Evolutionary conservation across 1,140 invertebrate species (phyloP), one percentile per base, ranked within the genome.

Genomic region (Calliopsis andreniformis): DNA sequence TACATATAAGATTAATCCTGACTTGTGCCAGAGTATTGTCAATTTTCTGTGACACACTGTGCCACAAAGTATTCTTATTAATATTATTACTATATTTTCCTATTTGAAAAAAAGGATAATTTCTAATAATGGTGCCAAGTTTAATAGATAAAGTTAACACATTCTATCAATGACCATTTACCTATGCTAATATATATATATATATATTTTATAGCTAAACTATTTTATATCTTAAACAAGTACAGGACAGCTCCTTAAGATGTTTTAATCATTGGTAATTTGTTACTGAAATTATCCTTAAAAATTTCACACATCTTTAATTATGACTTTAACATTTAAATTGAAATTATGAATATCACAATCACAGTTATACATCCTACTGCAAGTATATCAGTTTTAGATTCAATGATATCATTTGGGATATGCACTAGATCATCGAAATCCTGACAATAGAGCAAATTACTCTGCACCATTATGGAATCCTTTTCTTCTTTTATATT

Each of bases 1-100:
- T 83, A 83, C 55, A n/a, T n/a, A n/a, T n/a, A 68, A 43, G 23
- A 45, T 69, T 69, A 56, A 76, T 70, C 59, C 70, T 66, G 76
- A 85, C 80, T 78, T 77, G 61, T 80, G 64, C 72, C 77, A 64
- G 58, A 69, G 61, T 85, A 85, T 85, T 85, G 83, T 85, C 83
- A 59, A 14, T 73, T 82, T 68, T n/a, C 10, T 51, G 58, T 67
- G 23, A 55, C 55, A 76, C 67, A 45, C 51, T 64, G 20, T 82
- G 69, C n/a, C 64, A 73, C 32, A 47, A 70, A 2, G 16, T 23
- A 47, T 63, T 55, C 25, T 66, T 67, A 67, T 10, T 16, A 32
- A 20, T 49, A 51, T 18, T 58, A 32, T 28, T 62, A 61, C 43
- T 56, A 45, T 47, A 32, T 32, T 64, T n/a, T 51, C 43, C 51